phyloP scores from a whole-genome alignment of 2,888 invertebrate genomes.

The Arenicola marina region DNA sequence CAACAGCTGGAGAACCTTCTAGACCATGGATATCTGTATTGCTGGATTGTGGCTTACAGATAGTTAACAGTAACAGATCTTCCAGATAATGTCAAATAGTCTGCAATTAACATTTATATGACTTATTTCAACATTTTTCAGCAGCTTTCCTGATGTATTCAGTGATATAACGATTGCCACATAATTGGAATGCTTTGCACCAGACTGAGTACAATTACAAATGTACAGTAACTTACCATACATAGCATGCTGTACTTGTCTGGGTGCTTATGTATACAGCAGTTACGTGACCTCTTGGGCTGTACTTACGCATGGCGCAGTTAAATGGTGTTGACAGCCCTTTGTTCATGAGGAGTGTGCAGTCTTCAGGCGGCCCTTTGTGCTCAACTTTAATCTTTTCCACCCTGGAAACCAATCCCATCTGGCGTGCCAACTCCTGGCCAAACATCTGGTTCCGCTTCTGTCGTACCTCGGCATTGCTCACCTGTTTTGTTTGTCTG shows the following conservation, averaged over 20 bases:
- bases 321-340: slow-evolving; percentile 88
- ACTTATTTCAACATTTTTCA: too few relatives aligned
- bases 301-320: slow-evolving; percentile 82
- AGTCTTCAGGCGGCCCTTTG: slow-evolving; percentile 75
- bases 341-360: slow-evolving; percentile 86
- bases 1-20: too few relatives aligned
- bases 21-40: too few relatives aligned
- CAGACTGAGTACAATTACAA: not conserved
- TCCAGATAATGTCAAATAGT: not conserved
- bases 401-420: slow-evolving; percentile 76
- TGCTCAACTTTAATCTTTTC: slow-evolving; percentile 85
- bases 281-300: not conserved
- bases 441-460: slow-evolving; percentile 69
- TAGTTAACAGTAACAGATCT: not conserved
- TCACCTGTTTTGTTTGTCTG: slow-evolving; percentile 13
- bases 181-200: too few relatives aligned
- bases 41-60: too few relatives aligned
- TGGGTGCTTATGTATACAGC: not conserved
- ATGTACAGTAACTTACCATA: not conserved
- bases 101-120: not conserved
- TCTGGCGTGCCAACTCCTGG: slow-evolving; percentile 77
- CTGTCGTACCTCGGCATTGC: slow-evolving; percentile 49
- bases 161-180: too few relatives aligned
- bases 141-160: too few relatives aligned
- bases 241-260: not conserved